phyloP scores from a whole-genome alignment of 2,888 invertebrate genomes.

The Pelosia muscerda region DNA sequence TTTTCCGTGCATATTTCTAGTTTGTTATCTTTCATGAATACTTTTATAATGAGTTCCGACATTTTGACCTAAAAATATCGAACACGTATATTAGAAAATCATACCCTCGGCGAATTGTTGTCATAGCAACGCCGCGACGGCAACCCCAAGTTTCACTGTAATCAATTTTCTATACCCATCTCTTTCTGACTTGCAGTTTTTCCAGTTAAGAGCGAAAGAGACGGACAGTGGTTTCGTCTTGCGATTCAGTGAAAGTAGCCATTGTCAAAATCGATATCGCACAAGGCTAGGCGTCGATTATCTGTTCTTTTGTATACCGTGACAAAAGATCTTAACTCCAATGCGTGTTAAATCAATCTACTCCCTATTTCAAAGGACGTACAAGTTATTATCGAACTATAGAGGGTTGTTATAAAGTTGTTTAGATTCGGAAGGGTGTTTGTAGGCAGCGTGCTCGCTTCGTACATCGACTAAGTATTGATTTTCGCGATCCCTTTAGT shows the following conservation, averaged over 20 bases:
- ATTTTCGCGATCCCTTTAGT: constrained; percentile 73
- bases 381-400: constrained; percentile 38
- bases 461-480: constrained; percentile 79
- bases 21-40: constrained; percentile 58
- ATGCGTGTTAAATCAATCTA: constrained; percentile 12
- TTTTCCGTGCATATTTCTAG: constrained; percentile 58
- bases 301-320: constrained; percentile 64
- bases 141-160: constrained; percentile 56
- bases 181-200: constrained; percentile 52
- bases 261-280: constrained; percentile 86
- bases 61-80: constrained; percentile 78
- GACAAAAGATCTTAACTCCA: constrained; percentile 49
- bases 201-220: constrained; percentile 52
- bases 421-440: constrained; percentile 32
- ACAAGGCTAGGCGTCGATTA: constrained; percentile 87
- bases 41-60: constrained; percentile 66
- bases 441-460: constrained; percentile 57
- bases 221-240: constrained; percentile 47
- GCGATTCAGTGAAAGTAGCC: constrained; percentile 67
- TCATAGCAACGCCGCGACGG: constrained; percentile 74
- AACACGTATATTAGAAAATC: constrained; percentile 81
- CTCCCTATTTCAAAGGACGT: accelerated
- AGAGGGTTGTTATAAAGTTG: constrained; percentile 28
- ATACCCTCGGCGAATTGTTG: constrained; percentile 76
- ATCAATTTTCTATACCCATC: constrained; percentile 41